Conservation (phyloP, 2,113 vertebrate genomes). For the Mirza zaza region DNA sequence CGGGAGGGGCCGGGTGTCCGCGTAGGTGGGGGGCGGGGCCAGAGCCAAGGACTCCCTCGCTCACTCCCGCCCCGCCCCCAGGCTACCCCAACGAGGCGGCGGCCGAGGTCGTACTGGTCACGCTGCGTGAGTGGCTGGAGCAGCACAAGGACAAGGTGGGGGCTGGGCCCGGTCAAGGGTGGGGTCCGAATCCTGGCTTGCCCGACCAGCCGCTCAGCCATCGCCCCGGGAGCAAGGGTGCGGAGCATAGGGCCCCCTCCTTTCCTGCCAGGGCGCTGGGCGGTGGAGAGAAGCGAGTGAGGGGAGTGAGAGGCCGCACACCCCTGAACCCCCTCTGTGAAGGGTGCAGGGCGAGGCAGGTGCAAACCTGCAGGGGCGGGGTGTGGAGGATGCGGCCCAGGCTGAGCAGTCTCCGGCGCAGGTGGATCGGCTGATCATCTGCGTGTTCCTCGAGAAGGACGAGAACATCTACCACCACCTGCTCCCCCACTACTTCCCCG, state of each 20-base stretch:
- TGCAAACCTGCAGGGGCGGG: background rate
- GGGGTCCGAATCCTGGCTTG: background rate
- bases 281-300: background rate
- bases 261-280: background rate
- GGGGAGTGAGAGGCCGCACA: background rate
- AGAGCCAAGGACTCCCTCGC: rapidly evolving
- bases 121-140: slow-evolving; percentile 78
- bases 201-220: background rate
- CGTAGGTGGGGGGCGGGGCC: background rate
- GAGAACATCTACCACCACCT: slow-evolving; percentile 78
- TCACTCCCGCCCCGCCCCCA: background rate
- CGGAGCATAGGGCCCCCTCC: background rate
- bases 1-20: rapidly evolving
- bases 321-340: background rate
- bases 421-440: slow-evolving; percentile 83
- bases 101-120: slow-evolving; percentile 73
- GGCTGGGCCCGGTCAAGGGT: background rate
- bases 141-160: slow-evolving; percentile 81
- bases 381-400: rapidly evolving
- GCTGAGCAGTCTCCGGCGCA: slow-evolving; percentile 54
- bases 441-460: slow-evolving; percentile 82
- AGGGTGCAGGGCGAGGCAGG: background rate
- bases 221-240: background rate
- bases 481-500: slow-evolving; percentile 80
- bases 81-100: slow-evolving; percentile 82